A percentile compares a stretch with the other conserved stretches of the same genome.
Conservation (phyloP, 2,888 invertebrate genomes). For the Phyto melanocephala region DNA sequence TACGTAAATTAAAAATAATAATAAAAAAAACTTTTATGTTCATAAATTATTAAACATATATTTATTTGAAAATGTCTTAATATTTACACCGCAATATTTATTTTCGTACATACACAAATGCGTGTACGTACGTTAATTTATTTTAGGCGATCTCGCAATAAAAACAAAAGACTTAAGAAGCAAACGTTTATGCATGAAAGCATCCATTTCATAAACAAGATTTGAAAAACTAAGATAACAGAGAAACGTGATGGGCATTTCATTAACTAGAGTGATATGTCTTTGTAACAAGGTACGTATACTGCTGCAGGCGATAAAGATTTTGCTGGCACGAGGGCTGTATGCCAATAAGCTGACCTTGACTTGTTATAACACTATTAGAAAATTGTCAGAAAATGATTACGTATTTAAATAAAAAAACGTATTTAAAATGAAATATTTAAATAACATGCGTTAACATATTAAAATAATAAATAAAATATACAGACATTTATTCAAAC, state of each 20-base stretch:
- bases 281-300: background rate
- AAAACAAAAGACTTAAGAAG: slow-evolving; percentile 12
- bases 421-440: background rate
- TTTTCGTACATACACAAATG: background rate
- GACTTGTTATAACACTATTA: background rate
- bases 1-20: background rate
- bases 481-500: too few species aligned
- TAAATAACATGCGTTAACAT: too few species aligned
- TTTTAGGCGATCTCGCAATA: background rate
- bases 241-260: slow-evolving; percentile 26
- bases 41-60: background rate
- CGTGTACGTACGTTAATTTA: too few species aligned
- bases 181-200: slow-evolving; percentile 14
- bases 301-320: background rate
- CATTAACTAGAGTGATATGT: slow-evolving; percentile 7
- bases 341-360: background rate
- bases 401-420: too few species aligned
- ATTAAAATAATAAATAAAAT: too few species aligned
- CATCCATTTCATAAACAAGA: background rate
- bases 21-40: background rate
- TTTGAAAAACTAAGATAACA: background rate
- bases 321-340: background rate
- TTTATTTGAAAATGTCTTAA: background rate
- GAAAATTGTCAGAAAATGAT: too few species aligned
- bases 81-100: background rate